Evolutionary conservation across 2,797 vertebrate species (phyloP), one percentile per base, ranked within the genome.

Genomic region (Buceros bicornis): DNA sequence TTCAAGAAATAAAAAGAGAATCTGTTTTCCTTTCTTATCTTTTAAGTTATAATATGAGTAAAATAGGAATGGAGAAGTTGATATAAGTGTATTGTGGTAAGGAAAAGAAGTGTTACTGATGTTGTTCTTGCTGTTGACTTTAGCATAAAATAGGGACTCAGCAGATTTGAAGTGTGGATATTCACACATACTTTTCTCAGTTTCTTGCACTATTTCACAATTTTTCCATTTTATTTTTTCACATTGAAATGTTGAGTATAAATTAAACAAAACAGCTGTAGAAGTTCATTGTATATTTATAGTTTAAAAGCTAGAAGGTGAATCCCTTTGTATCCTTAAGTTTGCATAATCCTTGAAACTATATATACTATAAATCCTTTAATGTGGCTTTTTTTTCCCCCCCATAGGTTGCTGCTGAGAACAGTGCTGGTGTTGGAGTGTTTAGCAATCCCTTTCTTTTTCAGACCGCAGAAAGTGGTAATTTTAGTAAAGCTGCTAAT

Each of bases 391-490:
- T 98, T 98, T 97, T 96, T 98, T 72, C 96, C 92, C 84, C 54
- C 1, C 88, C 98, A 31, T 86, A 99, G 99, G 99, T 99, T 91
- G 99, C 99, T 97, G 99, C 99, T 90, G 97, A 98, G 92, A 98
- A 99, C 90, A 98, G 97, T 73, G 98, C 97, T 96, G 99, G 99
- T 89, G 86, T 97, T 56, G 99, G 99, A 97, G 72, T 98, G n/a
- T 99, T 99, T 97, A 99, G 99, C 29, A 98, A 98, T 73, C 98
- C 99, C 73, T 98, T 99, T 88, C 99, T 99, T 94, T 99, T 99
- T 96, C 99, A 99, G 97, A 99, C 99, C 13, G 98, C 99, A 91
- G 99, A 99, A 98, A 99, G 99, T 95, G 98, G 99, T 99, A 98
- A 97, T 92, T 96, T 96, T 93, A 74, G 67, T 79, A 86, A 87